Conservation (phyloP, 1,140 invertebrate species). For the Calephelis nemesis region DNA sequence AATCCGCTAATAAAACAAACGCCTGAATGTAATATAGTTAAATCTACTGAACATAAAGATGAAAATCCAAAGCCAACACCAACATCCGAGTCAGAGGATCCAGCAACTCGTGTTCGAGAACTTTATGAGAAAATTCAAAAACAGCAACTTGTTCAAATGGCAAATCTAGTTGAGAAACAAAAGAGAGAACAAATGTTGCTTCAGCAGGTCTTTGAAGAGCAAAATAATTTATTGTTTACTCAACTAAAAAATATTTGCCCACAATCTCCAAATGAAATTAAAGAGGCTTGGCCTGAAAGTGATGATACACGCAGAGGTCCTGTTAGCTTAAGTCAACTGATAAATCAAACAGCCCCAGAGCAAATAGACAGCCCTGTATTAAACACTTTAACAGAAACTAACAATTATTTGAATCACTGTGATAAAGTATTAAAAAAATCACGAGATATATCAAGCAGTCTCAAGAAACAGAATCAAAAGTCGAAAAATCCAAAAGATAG, state of each 20-base stretch:
- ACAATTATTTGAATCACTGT: conserved; percentile 59
- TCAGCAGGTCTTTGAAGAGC: conserved; percentile 81
- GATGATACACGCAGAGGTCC: conserved; percentile 46
- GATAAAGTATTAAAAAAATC: conserved; percentile 60
- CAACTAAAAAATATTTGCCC: conserved; percentile 79
- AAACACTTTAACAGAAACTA: conserved; percentile 58
- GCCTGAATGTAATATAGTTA: conserved; percentile 30
- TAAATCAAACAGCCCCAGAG: conserved; percentile 50
- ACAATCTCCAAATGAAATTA: conserved; percentile 56
- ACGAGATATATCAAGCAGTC: conserved; percentile 56
- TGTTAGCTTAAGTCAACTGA: conserved; percentile 67
- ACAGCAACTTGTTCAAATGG: conserved; percentile 81
- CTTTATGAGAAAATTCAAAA: conserved; percentile 80
- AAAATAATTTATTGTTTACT: conserved; percentile 79
- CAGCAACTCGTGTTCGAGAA: conserved; percentile 56
- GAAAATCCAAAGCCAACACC: conserved; percentile 31
- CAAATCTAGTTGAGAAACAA: conserved; percentile 79
- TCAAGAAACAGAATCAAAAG: conserved; percentile 41
- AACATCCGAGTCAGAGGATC: conserved; percentile 55
- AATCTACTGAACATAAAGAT: conserved; percentile 27
- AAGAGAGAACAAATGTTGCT: conserved; percentile 80
- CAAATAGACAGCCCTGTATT: conserved; percentile 42
- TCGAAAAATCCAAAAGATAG: conserved; percentile 24
- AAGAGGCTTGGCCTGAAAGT: conserved; percentile 56
- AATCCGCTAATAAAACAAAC: conserved; percentile 30